A percentile compares a stretch with the other conserved stretches of the same genome.
phyloP scores from a whole-genome alignment of 1,140 invertebrate genomes.

The Vanessa atalanta region DNA sequence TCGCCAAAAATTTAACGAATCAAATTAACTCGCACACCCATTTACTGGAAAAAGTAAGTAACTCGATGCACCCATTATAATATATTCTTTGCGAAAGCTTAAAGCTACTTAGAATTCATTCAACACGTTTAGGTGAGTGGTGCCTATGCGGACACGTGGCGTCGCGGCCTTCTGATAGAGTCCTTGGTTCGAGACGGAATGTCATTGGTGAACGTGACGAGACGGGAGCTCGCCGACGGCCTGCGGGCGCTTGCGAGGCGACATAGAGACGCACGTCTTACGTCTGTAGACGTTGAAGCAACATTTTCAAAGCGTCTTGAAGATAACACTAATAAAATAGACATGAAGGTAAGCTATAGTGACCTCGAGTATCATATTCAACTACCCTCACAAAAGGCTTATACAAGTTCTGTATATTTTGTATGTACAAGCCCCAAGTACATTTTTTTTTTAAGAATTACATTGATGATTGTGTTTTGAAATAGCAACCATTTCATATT shows the following conservation, averaged over 20 bases:
- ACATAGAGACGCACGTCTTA: constrained; percentile 61
- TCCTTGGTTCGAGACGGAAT: constrained; percentile 76
- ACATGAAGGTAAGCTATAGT: constrained; percentile 54
- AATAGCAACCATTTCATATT: constrained; percentile 1
- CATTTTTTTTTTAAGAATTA: no score
- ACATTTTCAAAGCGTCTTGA: constrained; percentile 56
- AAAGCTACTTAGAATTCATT: constrained; percentile 21
- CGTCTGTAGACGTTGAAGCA: constrained; percentile 58
- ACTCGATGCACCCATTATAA: not conserved
- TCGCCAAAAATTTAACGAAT: constrained; percentile 65
- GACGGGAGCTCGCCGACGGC: constrained; percentile 81
- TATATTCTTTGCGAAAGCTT: not conserved
- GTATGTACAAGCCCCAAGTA: no score
- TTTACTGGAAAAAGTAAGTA: constrained; percentile 70
- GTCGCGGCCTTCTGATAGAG: constrained; percentile 75
- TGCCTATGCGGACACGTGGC: constrained; percentile 82
- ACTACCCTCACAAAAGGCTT: no score
- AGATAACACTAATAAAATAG: constrained; percentile 66
- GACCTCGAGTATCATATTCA: no score
- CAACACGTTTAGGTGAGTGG: constrained; percentile 76
- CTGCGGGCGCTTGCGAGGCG: constrained; percentile 74
- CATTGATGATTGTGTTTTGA: not conserved
- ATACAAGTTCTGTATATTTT: no score
- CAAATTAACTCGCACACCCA: constrained; percentile 62
- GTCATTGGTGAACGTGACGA: constrained; percentile 78